phyloP scores from a whole-genome alignment of 2,888 invertebrate genomes.

The Lepeophtheirus nordmannii region DNA sequence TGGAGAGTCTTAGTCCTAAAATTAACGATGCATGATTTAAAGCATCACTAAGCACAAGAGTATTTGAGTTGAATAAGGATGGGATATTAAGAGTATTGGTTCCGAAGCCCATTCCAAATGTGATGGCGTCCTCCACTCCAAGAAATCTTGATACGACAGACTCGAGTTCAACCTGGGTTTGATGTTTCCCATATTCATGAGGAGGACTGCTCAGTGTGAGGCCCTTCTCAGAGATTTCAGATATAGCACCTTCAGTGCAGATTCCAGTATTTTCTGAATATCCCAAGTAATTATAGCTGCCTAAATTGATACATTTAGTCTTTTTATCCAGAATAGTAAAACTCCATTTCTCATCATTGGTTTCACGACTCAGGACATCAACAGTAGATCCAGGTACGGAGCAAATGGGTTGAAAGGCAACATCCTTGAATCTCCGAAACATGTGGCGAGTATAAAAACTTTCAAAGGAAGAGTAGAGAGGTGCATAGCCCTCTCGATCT shows the following conservation, averaged over 20 bases:
- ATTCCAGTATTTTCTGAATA: constrained; percentile 69
- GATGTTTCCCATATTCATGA: constrained; percentile 55
- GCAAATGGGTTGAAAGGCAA: constrained; percentile 85
- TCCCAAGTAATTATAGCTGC: constrained; percentile 94
- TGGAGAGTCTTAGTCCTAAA: constrained; percentile 39
- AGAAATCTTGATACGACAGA: constrained; percentile 38
- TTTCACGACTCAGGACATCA: constrained; percentile 62
- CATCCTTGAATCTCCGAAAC: constrained; percentile 78
- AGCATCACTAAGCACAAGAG: constrained; percentile 41
- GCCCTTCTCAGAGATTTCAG: constrained; percentile 52
- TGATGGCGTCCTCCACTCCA: constrained; percentile 39
- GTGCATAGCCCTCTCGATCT: constrained; percentile 50
- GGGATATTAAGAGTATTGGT: constrained; percentile 43
- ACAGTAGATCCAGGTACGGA: constrained; percentile 79
- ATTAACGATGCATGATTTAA: constrained; percentile 42
- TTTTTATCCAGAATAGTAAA: constrained; percentile 45
- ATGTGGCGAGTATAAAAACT: constrained; percentile 79
- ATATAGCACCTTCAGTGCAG: constrained; percentile 56
- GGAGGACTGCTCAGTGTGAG: constrained; percentile 58
- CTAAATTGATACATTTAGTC: constrained; percentile 62
- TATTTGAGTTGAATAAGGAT: constrained; percentile 38
- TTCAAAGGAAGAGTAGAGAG: constrained; percentile 65
- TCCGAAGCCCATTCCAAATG: constrained; percentile 44
- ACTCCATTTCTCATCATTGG: constrained; percentile 77
- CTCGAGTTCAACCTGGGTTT: constrained; percentile 38